Evolutionary conservation across 2,797 vertebrate species (phyloP).

Genomic region (Taeniopygia guttata): DNA sequence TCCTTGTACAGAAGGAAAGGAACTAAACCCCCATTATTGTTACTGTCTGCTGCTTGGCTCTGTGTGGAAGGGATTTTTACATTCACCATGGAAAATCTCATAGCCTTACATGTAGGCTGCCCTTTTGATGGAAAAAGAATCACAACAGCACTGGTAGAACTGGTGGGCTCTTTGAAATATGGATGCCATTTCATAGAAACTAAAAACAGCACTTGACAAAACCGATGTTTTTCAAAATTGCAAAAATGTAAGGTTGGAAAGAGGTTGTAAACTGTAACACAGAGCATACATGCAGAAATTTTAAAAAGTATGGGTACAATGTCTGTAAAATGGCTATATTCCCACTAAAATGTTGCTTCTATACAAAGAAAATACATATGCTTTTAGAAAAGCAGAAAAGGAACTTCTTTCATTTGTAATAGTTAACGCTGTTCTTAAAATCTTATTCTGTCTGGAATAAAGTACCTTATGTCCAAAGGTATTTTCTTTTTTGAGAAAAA

Average conservation of each 20-base stretch:
- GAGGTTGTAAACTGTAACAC: background rate
- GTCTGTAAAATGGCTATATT: background rate
- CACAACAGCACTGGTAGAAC: background rate
- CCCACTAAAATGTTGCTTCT: background rate
- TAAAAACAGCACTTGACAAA: background rate
- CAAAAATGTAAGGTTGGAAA: background rate
- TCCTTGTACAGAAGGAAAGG: background rate
- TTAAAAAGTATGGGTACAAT: background rate
- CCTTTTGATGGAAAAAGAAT: background rate
- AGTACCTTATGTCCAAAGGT: background rate
- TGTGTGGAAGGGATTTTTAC: background rate
- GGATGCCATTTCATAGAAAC: background rate
- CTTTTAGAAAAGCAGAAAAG: background rate
- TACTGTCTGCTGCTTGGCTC: background rate
- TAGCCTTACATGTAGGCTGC: background rate
- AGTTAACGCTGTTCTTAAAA: background rate
- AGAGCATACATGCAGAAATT: background rate
- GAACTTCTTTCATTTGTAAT: background rate
- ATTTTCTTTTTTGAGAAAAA: background rate
- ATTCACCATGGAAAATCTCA: background rate
- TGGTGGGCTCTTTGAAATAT: background rate
- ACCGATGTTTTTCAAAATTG: background rate
- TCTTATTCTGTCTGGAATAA: background rate
- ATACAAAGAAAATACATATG: background rate
- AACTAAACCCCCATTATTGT: fast-evolving